Base-by-base conservation (phyloP, 2,113 vertebrate genomes). In the Sorex fumeus region DNA sequence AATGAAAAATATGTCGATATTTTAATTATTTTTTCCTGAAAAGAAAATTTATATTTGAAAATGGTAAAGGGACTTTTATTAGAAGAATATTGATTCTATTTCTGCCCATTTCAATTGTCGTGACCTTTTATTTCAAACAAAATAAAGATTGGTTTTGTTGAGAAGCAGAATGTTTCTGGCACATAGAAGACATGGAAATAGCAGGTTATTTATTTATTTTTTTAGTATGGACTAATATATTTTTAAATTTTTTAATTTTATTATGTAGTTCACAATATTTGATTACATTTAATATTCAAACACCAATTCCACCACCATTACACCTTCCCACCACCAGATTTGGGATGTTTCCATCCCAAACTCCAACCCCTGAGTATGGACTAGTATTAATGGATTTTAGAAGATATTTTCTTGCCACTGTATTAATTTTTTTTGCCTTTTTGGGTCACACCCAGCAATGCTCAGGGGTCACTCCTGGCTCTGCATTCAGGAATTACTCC, bases 381-480 rank as follows among this genome's bases (percentile, higher is more conserved):
- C 34, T 72, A 67, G 67, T 1, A 32, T 72, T 71, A 72, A 57
- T 94, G 30, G 74, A 36, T 43, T 77, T 84, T 66, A 69, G 27
- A 84, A 72, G 28, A 60, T 45, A 70, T 50, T 36, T 93, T 88
- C 67, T 47, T 79, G 30, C 57, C 27, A 47, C 6, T 80, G 25
- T 75, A 72, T 23, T 84, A 90, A 87, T 75, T 21, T 87, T 87
- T 67, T 71, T 66, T n/a, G n/a, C n/a, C n/a, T n/a, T n/a, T n/a
- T n/a, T n/a, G n/a, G n/a, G n/a, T n/a, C n/a, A n/a, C n/a, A n/a
- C n/a, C n/a, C n/a, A n/a, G n/a, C n/a, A n/a, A n/a, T n/a, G n/a
- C n/a, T n/a, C n/a, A n/a, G n/a, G n/a, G n/a, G n/a, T n/a, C n/a
- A n/a, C n/a, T n/a, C n/a, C n/a, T n/a, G n/a, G n/a, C n/a, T n/a